Base-by-base conservation (phyloP, 53 echinoderm and acorn worm species). In the Apostichopus leukothele region DNA sequence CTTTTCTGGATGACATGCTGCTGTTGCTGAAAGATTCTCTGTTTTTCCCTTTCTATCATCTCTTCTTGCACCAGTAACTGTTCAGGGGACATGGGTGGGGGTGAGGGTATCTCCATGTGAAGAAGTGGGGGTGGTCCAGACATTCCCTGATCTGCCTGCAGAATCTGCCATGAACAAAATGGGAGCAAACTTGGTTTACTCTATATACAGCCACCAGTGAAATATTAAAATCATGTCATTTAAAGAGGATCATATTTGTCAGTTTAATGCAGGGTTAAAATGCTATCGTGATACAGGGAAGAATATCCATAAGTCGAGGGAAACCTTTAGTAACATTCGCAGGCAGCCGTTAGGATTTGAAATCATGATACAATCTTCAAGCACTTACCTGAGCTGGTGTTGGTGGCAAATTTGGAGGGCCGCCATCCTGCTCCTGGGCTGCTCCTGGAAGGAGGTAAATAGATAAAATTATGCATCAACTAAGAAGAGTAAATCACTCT, bases 1-100 rank as follows among this genome's bases (percentile, higher is more conserved):
- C 95, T 87, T 84, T 94, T 94, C 54, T 92, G 76, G 50, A 98
- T 92, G 12, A 91, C 51, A 79, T 98, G 94, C 90, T 98, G 94
- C 90, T 98, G 98, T 86, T 98, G 98, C 88, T 95, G 92, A 78
- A 98, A 89, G 51, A 98, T 88, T 67, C 98, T 81, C 77, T 98
- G 90, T 90, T 95, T 94, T 76, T 98, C 98, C 55, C 93, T 90
- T 86, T 94, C 94, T 71, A 98, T 98, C 78, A 98, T 86, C 87
- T 98, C 95, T 78, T 98, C 91, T 88, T 95, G 89, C 12, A 59
- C 67, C 60, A 89, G 67, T 6, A 88, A 77, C 76, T 88, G 88
- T 13, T 74, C 75, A 84, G 91, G 89, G 19, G 88, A 83, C 11
- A 88, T 75, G 21, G 83, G 88, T 12, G 91, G 88, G 51, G 91